These are phyloP conservation scores for Megaceryle torquata DNA, from an alignment of 2,113 vertebrate genomes.

Conservation along the genomic window DNA sequence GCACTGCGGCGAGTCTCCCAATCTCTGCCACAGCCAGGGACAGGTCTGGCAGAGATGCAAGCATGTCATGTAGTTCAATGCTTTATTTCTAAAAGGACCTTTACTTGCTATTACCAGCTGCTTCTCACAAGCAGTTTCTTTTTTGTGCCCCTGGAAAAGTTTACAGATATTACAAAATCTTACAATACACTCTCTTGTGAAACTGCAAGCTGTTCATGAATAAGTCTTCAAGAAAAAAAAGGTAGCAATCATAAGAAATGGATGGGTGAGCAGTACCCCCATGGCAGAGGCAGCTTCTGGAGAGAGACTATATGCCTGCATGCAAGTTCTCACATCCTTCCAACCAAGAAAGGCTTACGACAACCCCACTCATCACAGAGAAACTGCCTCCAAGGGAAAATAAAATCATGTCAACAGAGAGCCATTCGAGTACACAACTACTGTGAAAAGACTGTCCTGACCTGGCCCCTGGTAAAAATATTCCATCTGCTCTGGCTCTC, in stretches of 20 bases:
- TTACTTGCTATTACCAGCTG: background rate
- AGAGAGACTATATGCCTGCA: background rate
- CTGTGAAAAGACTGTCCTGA: background rate
- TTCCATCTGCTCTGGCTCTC: constrained; percentile 37
- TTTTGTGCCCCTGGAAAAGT: background rate
- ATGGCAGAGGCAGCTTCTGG: background rate
- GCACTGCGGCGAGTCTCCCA: background rate
- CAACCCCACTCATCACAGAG: background rate
- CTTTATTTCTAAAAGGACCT: background rate
- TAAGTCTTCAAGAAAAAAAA: background rate
- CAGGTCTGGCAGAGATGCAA: background rate
- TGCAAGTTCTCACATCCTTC: background rate
- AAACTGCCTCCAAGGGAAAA: constrained; percentile 26
- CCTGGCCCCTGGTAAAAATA: constrained; percentile 22
- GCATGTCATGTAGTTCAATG: fast-evolving
- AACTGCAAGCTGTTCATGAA: fast-evolving
- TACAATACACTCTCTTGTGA: background rate
- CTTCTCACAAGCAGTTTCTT: background rate
- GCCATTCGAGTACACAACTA: background rate
- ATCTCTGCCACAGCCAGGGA: background rate
- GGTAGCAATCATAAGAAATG: background rate
- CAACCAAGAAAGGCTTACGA: background rate
- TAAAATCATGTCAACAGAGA: background rate
- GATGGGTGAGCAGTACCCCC: background rate
- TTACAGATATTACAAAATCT: background rate